Conservation (phyloP, 1,140 invertebrate species). For the Drosophila athabasca region DNA sequence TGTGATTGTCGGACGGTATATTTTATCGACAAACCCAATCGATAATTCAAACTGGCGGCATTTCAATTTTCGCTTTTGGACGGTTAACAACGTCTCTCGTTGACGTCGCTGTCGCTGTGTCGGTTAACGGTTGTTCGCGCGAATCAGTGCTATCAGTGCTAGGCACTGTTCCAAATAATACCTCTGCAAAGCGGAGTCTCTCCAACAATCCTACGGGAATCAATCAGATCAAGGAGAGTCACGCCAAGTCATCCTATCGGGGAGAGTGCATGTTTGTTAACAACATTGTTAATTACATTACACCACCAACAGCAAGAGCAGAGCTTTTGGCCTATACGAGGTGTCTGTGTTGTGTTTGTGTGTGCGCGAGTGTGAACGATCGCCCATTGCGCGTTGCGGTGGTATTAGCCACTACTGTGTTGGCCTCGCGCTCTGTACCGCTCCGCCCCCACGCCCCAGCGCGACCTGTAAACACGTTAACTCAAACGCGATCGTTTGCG, state of each 20-base stretch:
- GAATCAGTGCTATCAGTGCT: no score
- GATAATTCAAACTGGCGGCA: no score
- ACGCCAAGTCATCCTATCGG: no score
- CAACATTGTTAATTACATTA: no score
- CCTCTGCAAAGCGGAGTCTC: neutral
- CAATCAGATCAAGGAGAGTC: no score
- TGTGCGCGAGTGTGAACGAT: conserved; percentile 35
- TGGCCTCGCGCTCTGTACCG: conserved; percentile 11
- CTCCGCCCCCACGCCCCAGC: conserved; percentile 37
- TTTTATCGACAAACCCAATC: no score
- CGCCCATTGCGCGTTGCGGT: conserved; percentile 26
- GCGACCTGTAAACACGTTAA: conserved; percentile 14
- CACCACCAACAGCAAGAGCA: conserved; percentile 15
- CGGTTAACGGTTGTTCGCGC: conserved; percentile 1
- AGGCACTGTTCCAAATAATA: neutral
- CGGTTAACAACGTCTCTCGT: no score
- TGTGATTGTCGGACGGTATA: no score
- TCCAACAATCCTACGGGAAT: no score
- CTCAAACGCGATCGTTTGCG: no score
- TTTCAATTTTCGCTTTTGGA: no score
- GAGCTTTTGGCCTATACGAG: conserved; percentile 27
- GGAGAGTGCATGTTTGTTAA: no score
- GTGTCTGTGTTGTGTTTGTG: neutral
- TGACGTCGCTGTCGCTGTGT: neutral
- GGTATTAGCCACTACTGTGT: conserved; percentile 13